Conservation (phyloP, 2,797 vertebrate species). For the Sebastes trivittatus region DNA sequence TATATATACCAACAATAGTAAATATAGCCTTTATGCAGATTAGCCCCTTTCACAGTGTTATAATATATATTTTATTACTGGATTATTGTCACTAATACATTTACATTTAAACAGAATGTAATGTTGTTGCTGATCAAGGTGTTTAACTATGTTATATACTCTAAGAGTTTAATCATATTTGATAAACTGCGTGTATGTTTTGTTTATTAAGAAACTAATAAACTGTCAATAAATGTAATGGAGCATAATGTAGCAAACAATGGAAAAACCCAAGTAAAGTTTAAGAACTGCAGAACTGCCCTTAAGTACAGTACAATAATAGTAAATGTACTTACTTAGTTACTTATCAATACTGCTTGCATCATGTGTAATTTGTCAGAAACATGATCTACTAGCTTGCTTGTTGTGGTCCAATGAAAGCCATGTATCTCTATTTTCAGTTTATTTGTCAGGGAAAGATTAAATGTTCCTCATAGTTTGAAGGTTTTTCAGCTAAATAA, state of each 20-base stretch:
- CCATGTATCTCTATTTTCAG: neutral
- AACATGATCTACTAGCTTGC: neutral
- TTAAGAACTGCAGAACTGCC: neutral
- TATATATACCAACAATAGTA: neutral
- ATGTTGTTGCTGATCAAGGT: neutral
- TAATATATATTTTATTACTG: neutral
- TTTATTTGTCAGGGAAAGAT: neutral
- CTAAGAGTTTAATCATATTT: neutral
- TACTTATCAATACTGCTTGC: neutral
- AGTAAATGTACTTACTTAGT: no score
- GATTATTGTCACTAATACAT: neutral
- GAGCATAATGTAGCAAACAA: neutral
- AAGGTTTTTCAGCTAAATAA: neutral
- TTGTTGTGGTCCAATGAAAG: neutral
- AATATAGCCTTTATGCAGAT: neutral
- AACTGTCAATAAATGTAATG: neutral
- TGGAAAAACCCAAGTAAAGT: neutral
- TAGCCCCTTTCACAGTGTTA: neutral
- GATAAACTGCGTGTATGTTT: neutral
- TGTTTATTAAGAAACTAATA: neutral
- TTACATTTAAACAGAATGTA: neutral
- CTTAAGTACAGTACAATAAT: neutral
- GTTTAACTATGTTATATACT: no score
- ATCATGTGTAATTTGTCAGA: neutral
- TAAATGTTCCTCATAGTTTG: neutral